These are phyloP conservation scores for Trididemnum nubilum DNA, from an alignment of 23 tunicate genomes.

Conservation along the genomic window DNA sequence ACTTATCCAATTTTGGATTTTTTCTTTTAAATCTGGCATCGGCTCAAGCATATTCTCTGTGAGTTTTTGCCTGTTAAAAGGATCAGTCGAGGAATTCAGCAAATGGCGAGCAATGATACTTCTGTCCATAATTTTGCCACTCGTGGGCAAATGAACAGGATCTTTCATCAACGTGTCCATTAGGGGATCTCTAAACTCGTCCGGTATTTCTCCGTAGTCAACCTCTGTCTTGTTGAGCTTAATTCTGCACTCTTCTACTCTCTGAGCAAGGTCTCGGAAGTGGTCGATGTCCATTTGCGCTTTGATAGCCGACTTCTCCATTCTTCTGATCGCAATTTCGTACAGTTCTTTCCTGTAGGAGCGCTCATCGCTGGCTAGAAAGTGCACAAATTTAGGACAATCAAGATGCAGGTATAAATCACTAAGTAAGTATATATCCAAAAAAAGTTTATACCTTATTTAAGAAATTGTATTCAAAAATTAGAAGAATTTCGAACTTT, in stretches of 20 bases:
- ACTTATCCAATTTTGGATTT: slow-evolving; percentile 54
- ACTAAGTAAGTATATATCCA: slow-evolving; percentile 48
- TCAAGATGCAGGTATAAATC: slow-evolving; percentile 84
- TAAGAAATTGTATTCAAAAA: too few relatives aligned
- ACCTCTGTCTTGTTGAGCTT: slow-evolving; percentile 62
- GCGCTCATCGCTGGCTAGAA: slow-evolving; percentile 81
- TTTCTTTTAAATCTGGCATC: slow-evolving; percentile 39
- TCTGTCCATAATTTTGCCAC: slow-evolving; percentile 92
- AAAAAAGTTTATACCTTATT: too few relatives aligned
- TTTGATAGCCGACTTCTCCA: slow-evolving; percentile 70
- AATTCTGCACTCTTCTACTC: slow-evolving; percentile 39
- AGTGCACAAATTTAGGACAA: slow-evolving; percentile 73
- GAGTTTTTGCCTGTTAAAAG: slow-evolving; percentile 80
- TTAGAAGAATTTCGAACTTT: too few relatives aligned
- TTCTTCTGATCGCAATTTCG: slow-evolving; percentile 58
- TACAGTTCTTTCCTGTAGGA: slow-evolving; percentile 67
- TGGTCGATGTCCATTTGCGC: slow-evolving; percentile 47
- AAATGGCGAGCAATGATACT: slow-evolving; percentile 77
- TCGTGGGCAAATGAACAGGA: slow-evolving; percentile 86
- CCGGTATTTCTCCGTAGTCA: slow-evolving; percentile 83
- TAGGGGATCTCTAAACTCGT: slow-evolving; percentile 85
- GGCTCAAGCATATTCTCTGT: slow-evolving; percentile 80
- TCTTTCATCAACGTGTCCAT: slow-evolving; percentile 93
- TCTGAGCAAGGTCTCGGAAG: slow-evolving; percentile 46
- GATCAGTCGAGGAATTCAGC: slow-evolving; percentile 86